Evolutionary conservation across 2,888 invertebrate species (phyloP), one percentile per base, ranked within the genome.

Genomic region (Neoascia interrupta): DNA sequence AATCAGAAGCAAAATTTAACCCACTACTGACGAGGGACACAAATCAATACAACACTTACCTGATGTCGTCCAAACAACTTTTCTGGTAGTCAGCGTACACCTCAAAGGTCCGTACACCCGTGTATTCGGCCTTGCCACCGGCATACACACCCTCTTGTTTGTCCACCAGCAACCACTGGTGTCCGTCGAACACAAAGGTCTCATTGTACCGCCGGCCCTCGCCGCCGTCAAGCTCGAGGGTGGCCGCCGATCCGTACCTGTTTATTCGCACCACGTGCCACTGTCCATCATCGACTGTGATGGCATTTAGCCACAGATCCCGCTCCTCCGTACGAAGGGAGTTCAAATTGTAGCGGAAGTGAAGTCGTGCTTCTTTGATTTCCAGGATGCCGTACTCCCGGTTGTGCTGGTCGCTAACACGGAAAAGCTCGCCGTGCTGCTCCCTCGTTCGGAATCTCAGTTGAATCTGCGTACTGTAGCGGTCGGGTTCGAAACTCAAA

Each of bases 81-180:
- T 97, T 97, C 85, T 97, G 96, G 89, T 96, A 97, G 88, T 97
- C 97, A 0, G 96, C 96, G 85, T 96, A 97, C 3, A 97, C 97
- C 89, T 97, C 97, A 86, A 97, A 97, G 0, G 97, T 97, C 73
- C 97, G 90, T 2, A 97, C 96, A 18, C 97, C 97, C 1, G 97
- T 97, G 86, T 97, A 97, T 86, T 97, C 97, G 1, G 97, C 97
- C 89, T 97, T 97, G 11, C 97, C 97, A 60, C 98, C 98, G 0
- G 97, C 97, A 85, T 97, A 97, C 16, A 98, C 97, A 0, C 97
- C 97, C 87, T 97, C 97, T 85, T 97, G 97, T 85, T 97, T 97
- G 85, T 95, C 97, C 13, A 97, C 97, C 81, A 96, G 89, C 82
- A 97, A 90, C 95, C 96, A 96, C 84, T 97, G 97, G 87, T 97